phyloP scores from a whole-genome alignment of 1,140 invertebrate genomes.

The Ylistrum balloti region DNA sequence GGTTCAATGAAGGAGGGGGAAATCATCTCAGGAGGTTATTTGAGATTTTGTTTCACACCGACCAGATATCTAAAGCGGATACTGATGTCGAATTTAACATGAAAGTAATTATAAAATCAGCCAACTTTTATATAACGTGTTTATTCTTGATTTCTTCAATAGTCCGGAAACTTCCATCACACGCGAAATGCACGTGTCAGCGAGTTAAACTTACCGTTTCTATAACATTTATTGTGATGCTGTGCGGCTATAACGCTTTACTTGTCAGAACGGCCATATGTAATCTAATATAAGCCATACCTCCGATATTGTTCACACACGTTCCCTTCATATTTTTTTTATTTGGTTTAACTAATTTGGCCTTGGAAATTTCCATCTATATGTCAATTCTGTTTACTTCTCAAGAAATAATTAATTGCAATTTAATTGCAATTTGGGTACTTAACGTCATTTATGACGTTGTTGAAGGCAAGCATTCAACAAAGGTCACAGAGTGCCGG shows the following conservation, averaged over 20 bases:
- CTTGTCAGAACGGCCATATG: neutral
- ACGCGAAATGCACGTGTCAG: constrained; percentile 30
- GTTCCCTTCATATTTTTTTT: neutral
- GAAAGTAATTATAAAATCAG: constrained; percentile 40
- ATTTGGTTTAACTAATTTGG: constrained; percentile 19
- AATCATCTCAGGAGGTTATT: neutral
- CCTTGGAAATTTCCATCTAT: constrained; percentile 38
- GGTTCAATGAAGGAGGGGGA: neutral
- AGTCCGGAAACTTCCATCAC: constrained; percentile 23
- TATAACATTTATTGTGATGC: constrained; percentile 35
- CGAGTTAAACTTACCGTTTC: neutral
- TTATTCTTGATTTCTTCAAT: constrained; percentile 40
- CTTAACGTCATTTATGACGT: constrained; percentile 12
- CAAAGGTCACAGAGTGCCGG: neutral
- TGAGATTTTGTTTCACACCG: neutral
- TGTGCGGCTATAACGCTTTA: neutral
- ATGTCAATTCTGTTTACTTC: constrained; percentile 1
- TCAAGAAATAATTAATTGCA: neutral
- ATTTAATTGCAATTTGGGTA: neutral
- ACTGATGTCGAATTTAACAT: constrained; percentile 25
- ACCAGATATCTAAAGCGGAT: constrained; percentile 33
- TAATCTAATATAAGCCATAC: neutral
- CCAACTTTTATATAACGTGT: constrained; percentile 33
- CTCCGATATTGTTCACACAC: constrained; percentile 2
- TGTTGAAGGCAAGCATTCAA: neutral